Evolutionary conservation across 2,888 invertebrate species (phyloP).

Genomic region (Thalpophila matura): DNA sequence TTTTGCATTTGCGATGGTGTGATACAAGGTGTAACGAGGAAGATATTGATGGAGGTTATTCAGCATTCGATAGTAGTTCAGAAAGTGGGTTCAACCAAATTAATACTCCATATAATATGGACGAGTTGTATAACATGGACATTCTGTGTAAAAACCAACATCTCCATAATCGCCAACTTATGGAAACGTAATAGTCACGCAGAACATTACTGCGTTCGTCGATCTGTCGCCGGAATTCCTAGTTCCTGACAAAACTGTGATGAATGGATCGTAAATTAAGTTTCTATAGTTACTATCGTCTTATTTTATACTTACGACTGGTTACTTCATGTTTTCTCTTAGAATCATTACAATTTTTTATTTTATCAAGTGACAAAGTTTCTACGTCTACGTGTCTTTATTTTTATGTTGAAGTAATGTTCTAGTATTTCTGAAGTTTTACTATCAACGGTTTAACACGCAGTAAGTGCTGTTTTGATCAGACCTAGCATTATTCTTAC

Average conservation of each 20-base stretch:
- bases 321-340: conserved; percentile 40
- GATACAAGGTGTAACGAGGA: too few species aligned
- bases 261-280: conserved; percentile 45
- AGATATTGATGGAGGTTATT: too few species aligned
- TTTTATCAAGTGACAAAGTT: background rate
- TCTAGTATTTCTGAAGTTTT: too few species aligned
- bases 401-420: too few species aligned
- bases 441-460: too few species aligned
- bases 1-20: too few species aligned
- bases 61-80: too few species aligned
- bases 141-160: background rate
- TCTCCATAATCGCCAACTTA: conserved; percentile 13
- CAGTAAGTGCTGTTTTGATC: too few species aligned
- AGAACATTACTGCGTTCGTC: background rate
- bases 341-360: conserved; percentile 2
- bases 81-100: too few species aligned
- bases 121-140: conserved; percentile 1
- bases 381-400: background rate
- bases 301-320: conserved; percentile 17
- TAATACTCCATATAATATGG: background rate
- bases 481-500: too few species aligned
- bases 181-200: conserved; percentile 20
- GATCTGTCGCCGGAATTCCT: conserved; percentile 43
- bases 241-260: conserved; percentile 33
- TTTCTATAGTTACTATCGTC: conserved; percentile 14